Conservation (phyloP, 1,140 invertebrate species). For the Drosophila hydei region DNA sequence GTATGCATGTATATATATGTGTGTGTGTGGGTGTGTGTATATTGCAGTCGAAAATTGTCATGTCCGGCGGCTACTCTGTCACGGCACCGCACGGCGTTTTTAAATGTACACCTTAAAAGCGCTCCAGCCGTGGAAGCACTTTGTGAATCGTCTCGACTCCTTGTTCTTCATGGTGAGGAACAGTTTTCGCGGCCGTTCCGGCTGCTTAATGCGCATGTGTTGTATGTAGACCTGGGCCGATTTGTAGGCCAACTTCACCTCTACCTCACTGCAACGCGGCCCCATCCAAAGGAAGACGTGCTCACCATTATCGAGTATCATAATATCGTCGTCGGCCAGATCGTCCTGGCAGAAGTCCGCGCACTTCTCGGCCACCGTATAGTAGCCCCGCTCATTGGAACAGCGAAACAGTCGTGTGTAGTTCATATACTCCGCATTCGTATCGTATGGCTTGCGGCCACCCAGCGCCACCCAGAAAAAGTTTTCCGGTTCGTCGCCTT, state of each 20-base stretch:
- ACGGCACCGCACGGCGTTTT: conserved; percentile 51
- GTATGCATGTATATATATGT: conserved; percentile 21
- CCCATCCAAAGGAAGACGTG: conserved; percentile 99
- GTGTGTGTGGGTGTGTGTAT: conserved; percentile 19
- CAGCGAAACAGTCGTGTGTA: conserved; percentile 98
- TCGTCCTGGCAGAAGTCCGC: conserved; percentile 99
- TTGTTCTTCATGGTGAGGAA: conserved; percentile 98
- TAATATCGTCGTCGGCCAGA: conserved; percentile 99
- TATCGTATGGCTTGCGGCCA: conserved; percentile 96
- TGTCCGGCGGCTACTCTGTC: conserved; percentile 55
- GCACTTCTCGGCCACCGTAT: conserved; percentile 99
- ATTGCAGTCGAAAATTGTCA: conserved; percentile 54
- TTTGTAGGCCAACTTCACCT: conserved; percentile 99
- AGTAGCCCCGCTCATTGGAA: conserved; percentile 99
- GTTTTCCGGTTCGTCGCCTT: conserved; percentile 99
- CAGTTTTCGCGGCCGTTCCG: conserved; percentile 95
- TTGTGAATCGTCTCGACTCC: conserved; percentile 96
- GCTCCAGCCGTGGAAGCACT: conserved; percentile 99
- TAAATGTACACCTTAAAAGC: conserved; percentile 74
- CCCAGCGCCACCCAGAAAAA: conserved; percentile 99
- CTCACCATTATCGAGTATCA: conserved; percentile 99
- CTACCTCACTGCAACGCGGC: conserved; percentile 97
- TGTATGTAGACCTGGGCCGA: conserved; percentile 99
- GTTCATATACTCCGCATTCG: conserved; percentile 96
- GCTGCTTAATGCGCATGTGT: conserved; percentile 97